Percentiles rank a stretch among this genome's conserved stretches.
Conservation (phyloP, 1,140 invertebrate genomes). For the Drosophila biarmipes region DNA sequence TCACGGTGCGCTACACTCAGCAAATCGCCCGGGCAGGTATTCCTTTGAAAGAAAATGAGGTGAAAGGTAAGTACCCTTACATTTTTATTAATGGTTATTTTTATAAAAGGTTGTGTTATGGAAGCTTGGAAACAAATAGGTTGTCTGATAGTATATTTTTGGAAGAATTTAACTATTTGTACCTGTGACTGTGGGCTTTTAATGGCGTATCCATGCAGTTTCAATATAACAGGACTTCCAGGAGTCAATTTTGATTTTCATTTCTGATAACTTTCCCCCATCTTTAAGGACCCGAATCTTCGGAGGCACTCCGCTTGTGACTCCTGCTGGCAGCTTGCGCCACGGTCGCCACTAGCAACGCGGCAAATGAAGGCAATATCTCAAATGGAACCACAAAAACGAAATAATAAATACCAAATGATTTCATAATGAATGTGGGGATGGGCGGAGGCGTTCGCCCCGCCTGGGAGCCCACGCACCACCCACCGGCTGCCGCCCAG, state of each 20-base stretch:
- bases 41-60: neutral
- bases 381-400: conserved; percentile 79
- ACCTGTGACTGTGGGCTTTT: no score
- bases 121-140: no score
- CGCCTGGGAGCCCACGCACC: conserved; percentile 26
- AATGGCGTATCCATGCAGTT: no score
- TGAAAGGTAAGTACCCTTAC: no score
- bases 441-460: conserved; percentile 44
- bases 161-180: no score
- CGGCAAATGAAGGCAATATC: conserved; percentile 75
- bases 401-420: conserved; percentile 82
- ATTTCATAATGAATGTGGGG: conserved; percentile 76
- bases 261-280: neutral
- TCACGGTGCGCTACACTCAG: neutral
- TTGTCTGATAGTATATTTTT: no score
- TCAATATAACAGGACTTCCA: no score
- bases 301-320: neutral
- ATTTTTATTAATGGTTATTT: no score
- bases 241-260: neutral
- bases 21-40: neutral
- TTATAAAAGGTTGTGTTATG: no score
- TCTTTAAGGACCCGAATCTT: neutral
- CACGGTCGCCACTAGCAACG: conserved; percentile 58
- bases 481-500: conserved; percentile 1
- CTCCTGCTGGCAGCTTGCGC: conserved; percentile 11